These are phyloP conservation scores for Argyresthia albistria DNA, from an alignment of 2,888 invertebrate species.

Conservation along the genomic window DNA sequence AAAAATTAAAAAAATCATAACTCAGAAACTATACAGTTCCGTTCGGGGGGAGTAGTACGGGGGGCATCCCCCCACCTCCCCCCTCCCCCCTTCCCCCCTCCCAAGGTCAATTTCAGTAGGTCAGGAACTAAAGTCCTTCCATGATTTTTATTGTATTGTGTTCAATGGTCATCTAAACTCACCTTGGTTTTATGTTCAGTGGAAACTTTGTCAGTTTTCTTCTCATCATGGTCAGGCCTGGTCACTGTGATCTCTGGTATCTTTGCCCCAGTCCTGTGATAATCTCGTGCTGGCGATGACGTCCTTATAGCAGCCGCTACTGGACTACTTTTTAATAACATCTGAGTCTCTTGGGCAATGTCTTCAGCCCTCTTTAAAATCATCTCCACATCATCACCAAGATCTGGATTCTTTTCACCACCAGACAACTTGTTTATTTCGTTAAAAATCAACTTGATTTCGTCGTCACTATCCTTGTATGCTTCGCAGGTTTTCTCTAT, in stretches of 20 bases:
- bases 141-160: no score
- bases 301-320: conserved; percentile 13
- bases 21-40: no score
- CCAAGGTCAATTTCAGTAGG: no score
- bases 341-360: conserved; percentile 49
- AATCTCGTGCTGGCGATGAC: not conserved
- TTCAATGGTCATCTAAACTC: not conserved
- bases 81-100: no score
- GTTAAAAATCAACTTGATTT: conserved; percentile 78
- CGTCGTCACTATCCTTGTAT: conserved; percentile 66
- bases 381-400: conserved; percentile 47
- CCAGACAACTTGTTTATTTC: conserved; percentile 75
- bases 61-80: no score
- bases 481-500: conserved; percentile 54
- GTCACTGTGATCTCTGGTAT: conserved; percentile 57
- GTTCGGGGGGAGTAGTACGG: no score
- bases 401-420: conserved; percentile 26
- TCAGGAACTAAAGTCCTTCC: no score
- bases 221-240: conserved; percentile 28
- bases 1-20: no score
- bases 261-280: conserved; percentile 16
- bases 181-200: not conserved
- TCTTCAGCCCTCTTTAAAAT: conserved; percentile 59
- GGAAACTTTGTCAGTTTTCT: conserved; percentile 4
- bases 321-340: conserved; percentile 46